Base-by-base conservation (phyloP, 2,888 invertebrate genomes). In the Pteria penguin region DNA sequence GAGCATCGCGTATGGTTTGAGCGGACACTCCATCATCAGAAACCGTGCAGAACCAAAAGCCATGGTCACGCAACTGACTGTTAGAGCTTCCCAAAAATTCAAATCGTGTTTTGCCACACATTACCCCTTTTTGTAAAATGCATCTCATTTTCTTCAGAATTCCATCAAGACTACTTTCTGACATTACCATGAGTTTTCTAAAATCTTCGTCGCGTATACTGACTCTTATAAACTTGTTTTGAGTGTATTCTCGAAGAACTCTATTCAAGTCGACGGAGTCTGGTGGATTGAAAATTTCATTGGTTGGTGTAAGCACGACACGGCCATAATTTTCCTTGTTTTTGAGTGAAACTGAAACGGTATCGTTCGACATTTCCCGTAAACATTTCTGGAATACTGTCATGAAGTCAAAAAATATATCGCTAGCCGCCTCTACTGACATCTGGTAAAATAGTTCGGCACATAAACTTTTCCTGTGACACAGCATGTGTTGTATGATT, bases 31-130 rank as follows among this genome's bases (percentile, higher is more conserved):
- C 76, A 22, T 63, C 14, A 31, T 61, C 45, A n/a, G 65, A 24
- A n/a, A n/a, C n/a, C 67, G 84, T 84, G 45, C 45, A 45, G 62
- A 87, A 72, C 79, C 84, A 84, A n/a, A 83, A 60, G 1, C 85
- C 85, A 73, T 81, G 80, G 22, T 87, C 86, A 11, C 87, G 75
- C 29, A 87, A 62, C 61, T 87, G 87, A 68, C 84, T 83, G 29
- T 83, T 80, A 0, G 87, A 87, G 27, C 80, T 78, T 31, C 84
- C 87, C 45, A 87, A 69, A 61, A 86, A 78, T 32, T 83, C 69
- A 71, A 82, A 87, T 1, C 70, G 22, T n/a, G 86, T 71, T 14
- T 74, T 78, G 0, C 80, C 82, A 70, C 87, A 67, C 36, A 14
- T 8, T 11, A 74, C 54, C n/a, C 69, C 69, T 29, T 27, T 36